Base-by-base conservation (phyloP, 2,888 invertebrate genomes). In the Pheosia tremula region DNA sequence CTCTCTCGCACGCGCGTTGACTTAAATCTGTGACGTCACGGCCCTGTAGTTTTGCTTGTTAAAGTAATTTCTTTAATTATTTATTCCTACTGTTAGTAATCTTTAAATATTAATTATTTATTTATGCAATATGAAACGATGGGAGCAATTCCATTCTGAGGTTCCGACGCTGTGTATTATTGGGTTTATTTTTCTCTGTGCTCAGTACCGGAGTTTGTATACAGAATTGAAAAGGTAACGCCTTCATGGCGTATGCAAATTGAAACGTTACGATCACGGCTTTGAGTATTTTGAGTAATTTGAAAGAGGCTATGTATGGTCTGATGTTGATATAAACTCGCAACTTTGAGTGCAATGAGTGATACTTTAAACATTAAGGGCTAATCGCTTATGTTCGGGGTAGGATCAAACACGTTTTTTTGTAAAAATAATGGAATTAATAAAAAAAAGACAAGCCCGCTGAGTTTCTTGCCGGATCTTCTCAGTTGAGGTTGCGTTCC, bases 151-250 rank as follows among this genome's bases (percentile, higher is more conserved):
- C 24, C 24, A 24, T 87, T 81, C 85, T 82, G 80, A 81, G 80
- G 81, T 80, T 77, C 76, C 77, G 72, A 73, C 75, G 71, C 71
- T 69, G 71, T 74, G 77, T 80, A 75, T 79, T 81, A 81, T 80
- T 80, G 64, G 77, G 84, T 81, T 78, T 76, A 80, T 79, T 81
- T 85, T 82, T 77, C 79, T 72, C 77, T 84, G 77, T 70, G 71
- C 71, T 65, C 63, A 56, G 60, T 57, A 52, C 60, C 45, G 59
- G 61, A 56, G 60, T 68, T 56, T 57, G 76, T 62, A 71, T 80
- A 80, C 75, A 78, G 78, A 68, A 74, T 78, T 80, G 64, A 81
- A 64, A 62, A 39, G 61, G 55, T 57, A 56, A 53, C 59, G 52
- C 47, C 13, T 63, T 58, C 64, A 58, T 59, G 56, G 58, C 39